Base-by-base conservation (phyloP, 2,888 invertebrate genomes). In the Pseudococcus longispinus region DNA sequence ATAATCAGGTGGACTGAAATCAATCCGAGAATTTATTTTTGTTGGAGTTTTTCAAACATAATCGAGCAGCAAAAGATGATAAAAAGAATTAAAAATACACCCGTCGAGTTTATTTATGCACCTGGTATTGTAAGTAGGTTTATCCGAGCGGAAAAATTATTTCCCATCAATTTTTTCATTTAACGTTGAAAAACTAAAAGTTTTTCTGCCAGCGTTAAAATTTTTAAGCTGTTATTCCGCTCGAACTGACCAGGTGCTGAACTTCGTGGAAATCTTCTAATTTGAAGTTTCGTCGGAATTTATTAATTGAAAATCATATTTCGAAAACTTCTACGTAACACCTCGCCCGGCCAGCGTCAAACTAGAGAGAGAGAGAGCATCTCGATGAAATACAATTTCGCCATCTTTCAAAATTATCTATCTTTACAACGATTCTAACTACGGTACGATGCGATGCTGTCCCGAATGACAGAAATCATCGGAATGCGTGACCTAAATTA, bases 291-390 rank as follows among this genome's bases (percentile, higher is more conserved):
- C 32, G 26, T 70, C 26, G 29, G 70, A 70, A 70, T 70, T 70
- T 70, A 70, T 70, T 70, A 70, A 70, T 70, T 70, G 70, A 70
- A 70, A 70, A 70, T 70, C 70, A 70, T 70, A 70, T 70, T 70
- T 70, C 29, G 26, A 70, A 70, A 70, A 70, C 29, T 70, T 70
- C 37, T 37, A 37, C 37, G 37, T 70, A 70, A 29, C 70, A 29
- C 29, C 29, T 18, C 29, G 70, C 37, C 37, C 37, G 9, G 9
- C 23, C 15, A 70, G 13, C 13, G 70, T 70, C 70, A 37, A 18
- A n/a, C n/a, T n/a, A n/a, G 5, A 70, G 2, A 65, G 13, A 5
- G 15, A 26, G 3, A 26, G 2, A 70, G 29, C 29, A 18, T 70
- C 18, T 29, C 70, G 70, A 32, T 70, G 70, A 70, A 70, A 70